Percentiles rank a stretch among this genome's conserved stretches.
Conservation (phyloP, 2,888 invertebrate species). For the Drosophila pseudotalamancana region DNA sequence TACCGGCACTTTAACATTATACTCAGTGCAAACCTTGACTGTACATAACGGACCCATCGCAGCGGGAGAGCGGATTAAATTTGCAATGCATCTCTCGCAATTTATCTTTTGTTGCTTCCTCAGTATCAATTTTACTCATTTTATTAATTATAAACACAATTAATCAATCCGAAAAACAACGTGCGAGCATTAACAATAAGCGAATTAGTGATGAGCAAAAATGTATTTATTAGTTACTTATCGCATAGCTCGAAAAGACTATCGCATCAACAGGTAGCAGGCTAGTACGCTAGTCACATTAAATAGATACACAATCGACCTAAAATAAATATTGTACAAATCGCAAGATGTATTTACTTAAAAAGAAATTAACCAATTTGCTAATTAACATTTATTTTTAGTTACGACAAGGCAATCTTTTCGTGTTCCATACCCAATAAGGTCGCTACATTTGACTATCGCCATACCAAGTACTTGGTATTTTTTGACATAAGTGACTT, state of each 20-base stretch:
- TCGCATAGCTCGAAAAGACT: background rate
- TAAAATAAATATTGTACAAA: too few relatives aligned
- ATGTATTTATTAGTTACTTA: constrained; percentile 10
- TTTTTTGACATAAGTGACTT: background rate
- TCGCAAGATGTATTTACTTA: too few relatives aligned
- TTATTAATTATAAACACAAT: constrained; percentile 12
- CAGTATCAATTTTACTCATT: constrained; percentile 31
- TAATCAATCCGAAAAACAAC: constrained; percentile 34
- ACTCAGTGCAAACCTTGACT: constrained; percentile 87
- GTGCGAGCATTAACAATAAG: constrained; percentile 41
- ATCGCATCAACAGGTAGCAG: constrained; percentile 27
- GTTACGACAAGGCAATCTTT: background rate
- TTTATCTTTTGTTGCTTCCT: constrained; percentile 35
- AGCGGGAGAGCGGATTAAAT: constrained; percentile 89
- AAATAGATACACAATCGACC: too few relatives aligned
- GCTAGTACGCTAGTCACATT: background rate
- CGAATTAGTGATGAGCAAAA: constrained; percentile 28
- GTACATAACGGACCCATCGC: constrained; percentile 91
- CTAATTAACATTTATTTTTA: background rate
- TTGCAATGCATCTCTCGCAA: constrained; percentile 87
- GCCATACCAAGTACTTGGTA: background rate
- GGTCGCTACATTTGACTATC: background rate
- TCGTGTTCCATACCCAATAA: background rate
- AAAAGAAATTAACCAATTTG: background rate
- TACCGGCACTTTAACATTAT: constrained; percentile 1